phyloP scores from a whole-genome alignment of 2,797 vertebrate species.

The Anguilla megastoma region DNA sequence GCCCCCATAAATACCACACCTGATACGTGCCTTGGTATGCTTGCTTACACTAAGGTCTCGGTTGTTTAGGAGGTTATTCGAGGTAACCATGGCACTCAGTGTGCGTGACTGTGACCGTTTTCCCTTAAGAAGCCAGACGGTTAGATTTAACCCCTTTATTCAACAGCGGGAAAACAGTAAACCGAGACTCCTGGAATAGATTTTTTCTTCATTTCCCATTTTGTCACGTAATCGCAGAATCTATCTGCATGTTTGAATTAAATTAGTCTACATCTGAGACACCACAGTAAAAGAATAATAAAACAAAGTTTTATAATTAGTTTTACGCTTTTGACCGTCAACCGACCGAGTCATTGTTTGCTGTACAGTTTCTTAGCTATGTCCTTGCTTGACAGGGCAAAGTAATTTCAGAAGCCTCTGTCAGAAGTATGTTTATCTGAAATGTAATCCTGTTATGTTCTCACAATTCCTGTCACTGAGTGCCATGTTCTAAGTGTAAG shows the following conservation, averaged over 20 bases:
- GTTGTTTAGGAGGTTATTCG: constrained; percentile 40
- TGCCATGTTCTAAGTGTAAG: background rate
- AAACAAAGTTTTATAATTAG: background rate
- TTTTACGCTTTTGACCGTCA: background rate
- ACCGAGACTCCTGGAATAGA: background rate
- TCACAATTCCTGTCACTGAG: background rate
- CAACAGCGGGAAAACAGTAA: background rate
- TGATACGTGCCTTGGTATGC: constrained; percentile 40
- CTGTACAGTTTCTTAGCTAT: background rate
- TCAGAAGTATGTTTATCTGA: background rate
- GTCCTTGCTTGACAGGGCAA: background rate
- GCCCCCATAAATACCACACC: constrained; percentile 17
- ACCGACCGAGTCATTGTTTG: background rate
- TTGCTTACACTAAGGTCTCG: constrained; percentile 22
- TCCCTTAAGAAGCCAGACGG: background rate
- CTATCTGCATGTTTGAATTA: background rate
- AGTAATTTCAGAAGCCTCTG: background rate
- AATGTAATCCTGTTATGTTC: background rate
- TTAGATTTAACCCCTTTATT: constrained; percentile 13
- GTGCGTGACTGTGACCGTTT: background rate
- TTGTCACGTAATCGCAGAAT: background rate
- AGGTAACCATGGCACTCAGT: constrained; percentile 35
- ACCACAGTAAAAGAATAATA: background rate
- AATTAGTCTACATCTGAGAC: background rate
- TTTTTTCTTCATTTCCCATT: background rate